phyloP scores from a whole-genome alignment of 2,113 vertebrate species.

The Ceyx melanurus region DNA sequence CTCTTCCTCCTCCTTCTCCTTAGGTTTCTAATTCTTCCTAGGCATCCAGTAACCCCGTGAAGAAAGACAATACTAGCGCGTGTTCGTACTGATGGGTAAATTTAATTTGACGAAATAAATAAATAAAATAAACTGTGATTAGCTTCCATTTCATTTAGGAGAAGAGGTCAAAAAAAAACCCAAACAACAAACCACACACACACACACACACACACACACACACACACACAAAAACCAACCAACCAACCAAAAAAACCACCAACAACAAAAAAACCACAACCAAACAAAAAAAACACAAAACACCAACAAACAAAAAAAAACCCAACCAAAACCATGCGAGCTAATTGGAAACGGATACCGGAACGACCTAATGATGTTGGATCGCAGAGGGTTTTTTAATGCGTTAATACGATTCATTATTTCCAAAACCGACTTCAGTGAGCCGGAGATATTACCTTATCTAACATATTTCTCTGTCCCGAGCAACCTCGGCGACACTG shows the following conservation, averaged over 20 bases:
- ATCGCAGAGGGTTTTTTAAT: conserved; percentile 80
- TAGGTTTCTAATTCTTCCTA: not conserved
- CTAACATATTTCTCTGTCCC: conserved; percentile 71
- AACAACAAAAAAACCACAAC: no score
- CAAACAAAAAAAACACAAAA: no score
- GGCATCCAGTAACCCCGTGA: not conserved
- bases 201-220: no score
- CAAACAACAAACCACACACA: not conserved
- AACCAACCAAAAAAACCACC: no score
- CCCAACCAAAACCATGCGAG: not conserved
- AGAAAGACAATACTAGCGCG: not conserved
- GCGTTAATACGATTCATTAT: conserved; percentile 85
- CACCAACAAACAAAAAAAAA: no score
- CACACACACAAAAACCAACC: no score
- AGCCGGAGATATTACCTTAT: conserved; percentile 78
- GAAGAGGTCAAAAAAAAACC: conserved; percentile 79
- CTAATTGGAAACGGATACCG: conserved; percentile 84
- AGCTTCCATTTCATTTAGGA: conserved; percentile 82
- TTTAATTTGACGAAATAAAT: conserved; percentile 86
- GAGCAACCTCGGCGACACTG: conserved; percentile 35
- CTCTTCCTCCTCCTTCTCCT: not conserved
- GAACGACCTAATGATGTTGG: conserved; percentile 81
- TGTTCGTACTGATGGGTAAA: conserved; percentile 66
- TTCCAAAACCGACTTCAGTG: conserved; percentile 77
- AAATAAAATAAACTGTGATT: conserved; percentile 91